Percentiles rank a stretch among this genome's conserved stretches.
Evolutionary conservation across 2,888 invertebrate species (phyloP).

Genomic region (Conchocele bisecta): DNA sequence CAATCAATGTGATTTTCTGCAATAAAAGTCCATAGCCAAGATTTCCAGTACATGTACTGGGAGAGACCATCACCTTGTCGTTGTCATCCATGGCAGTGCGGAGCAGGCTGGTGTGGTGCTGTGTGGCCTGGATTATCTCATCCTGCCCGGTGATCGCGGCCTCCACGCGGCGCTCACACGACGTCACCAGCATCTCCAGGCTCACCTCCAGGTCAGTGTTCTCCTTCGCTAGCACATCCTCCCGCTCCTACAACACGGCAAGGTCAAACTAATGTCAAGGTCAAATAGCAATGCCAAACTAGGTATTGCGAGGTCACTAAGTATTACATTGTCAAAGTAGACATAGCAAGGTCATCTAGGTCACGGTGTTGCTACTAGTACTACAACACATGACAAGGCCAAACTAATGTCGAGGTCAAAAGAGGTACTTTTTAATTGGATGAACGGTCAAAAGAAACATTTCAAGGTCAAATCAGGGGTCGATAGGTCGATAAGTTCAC

Average conservation of each 20-base stretch:
- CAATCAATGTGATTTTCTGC: background rate
- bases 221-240: constrained; percentile 71
- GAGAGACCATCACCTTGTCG: constrained; percentile 59
- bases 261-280: no score
- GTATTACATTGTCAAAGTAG: no score
- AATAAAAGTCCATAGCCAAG: background rate
- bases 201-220: constrained; percentile 73
- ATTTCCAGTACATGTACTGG: background rate
- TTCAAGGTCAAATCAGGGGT: no score
- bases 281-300: no score
- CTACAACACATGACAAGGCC: no score
- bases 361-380: no score
- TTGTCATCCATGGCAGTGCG: constrained; percentile 82
- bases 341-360: no score
- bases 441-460: no score
- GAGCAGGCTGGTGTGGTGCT: constrained; percentile 79
- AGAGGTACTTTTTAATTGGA: no score
- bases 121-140: constrained; percentile 64
- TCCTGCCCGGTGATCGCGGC: constrained; percentile 65
- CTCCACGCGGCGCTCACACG: constrained; percentile 35
- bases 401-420: no score
- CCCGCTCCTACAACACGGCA: constrained; percentile 34
- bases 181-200: constrained; percentile 61
- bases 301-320: no score
- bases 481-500: no score